Percentiles rank a stretch among this genome's conserved stretches.
phyloP scores from a whole-genome alignment of 2,888 invertebrate genomes.

The Lasioglossum zephyrum region DNA sequence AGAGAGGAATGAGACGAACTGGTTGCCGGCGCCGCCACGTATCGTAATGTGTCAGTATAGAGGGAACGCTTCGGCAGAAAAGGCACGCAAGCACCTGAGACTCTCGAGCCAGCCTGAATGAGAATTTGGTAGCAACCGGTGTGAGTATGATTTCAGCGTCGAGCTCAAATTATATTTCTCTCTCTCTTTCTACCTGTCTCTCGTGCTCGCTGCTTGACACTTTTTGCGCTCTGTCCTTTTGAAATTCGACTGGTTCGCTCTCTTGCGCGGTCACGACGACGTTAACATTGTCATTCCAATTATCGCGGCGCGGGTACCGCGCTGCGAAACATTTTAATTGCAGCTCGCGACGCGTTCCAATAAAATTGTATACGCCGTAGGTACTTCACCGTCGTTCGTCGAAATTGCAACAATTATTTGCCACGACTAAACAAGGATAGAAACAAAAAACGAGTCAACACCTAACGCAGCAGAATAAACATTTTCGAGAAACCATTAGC shows the following conservation, averaged over 20 bases:
- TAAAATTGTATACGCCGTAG: neutral
- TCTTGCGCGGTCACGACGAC: neutral
- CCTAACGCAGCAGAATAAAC: neutral
- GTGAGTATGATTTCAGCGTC: conserved; percentile 40
- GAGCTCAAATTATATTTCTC: neutral
- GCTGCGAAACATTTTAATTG: neutral
- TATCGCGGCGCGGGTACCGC: neutral
- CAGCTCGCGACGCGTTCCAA: neutral
- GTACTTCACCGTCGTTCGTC: neutral
- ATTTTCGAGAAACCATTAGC: neutral
- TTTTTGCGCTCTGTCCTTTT: conserved; percentile 7
- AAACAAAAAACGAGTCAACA: neutral
- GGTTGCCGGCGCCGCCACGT: conserved; percentile 51
- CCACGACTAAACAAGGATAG: neutral
- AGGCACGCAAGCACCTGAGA: conserved; percentile 40
- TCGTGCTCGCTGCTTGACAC: conserved; percentile 12
- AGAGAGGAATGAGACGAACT: conserved; percentile 51
- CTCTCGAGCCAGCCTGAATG: conserved; percentile 30
- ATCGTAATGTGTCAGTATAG: conserved; percentile 66
- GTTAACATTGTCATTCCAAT: conserved; percentile 8
- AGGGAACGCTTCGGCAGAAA: conserved; percentile 53
- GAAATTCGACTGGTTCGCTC: conserved; percentile 16
- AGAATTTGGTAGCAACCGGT: conserved; percentile 30
- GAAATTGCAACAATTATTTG: neutral
- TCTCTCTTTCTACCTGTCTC: neutral